These are phyloP conservation scores for Apogon talboti DNA, from an alignment of 2,797 vertebrate species.

Conservation along the genomic window DNA sequence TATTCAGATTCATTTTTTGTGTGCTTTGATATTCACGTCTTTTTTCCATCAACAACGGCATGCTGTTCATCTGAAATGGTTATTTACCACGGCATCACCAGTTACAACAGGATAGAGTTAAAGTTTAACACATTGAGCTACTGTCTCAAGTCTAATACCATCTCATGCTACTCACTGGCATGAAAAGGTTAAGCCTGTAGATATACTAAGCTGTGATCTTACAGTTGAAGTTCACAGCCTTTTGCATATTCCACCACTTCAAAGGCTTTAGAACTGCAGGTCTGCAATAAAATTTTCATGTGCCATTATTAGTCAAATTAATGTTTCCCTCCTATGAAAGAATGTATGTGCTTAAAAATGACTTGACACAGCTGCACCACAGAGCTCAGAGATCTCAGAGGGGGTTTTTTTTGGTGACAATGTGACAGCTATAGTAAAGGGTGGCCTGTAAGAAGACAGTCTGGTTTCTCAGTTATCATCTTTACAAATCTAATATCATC, in stretches of 20 bases:
- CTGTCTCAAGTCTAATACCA: not conserved
- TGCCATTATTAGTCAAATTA: not conserved
- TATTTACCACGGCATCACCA: conserved; percentile 57
- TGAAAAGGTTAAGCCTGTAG: not conserved
- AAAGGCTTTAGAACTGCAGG: not conserved
- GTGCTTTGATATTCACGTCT: not conserved
- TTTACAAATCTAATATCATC: not conserved
- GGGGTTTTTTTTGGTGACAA: not conserved
- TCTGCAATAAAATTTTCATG: conserved; percentile 8
- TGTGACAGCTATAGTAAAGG: not conserved
- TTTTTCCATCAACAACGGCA: not conserved
- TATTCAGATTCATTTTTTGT: not conserved
- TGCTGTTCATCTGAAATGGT: conserved; percentile 29
- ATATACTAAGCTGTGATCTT: not conserved
- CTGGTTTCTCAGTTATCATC: too few relatives aligned
- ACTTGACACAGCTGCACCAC: not conserved
- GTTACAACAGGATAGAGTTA: not conserved
- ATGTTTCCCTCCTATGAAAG: not conserved
- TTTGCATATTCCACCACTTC: not conserved
- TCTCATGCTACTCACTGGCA: not conserved
- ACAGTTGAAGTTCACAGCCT: not conserved
- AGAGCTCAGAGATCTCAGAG: too few relatives aligned
- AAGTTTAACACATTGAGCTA: not conserved
- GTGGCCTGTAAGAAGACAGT: not conserved
- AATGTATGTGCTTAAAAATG: not conserved